These are phyloP conservation scores for Potamilus streckersoni DNA, from an alignment of 1,140 invertebrate species.

Conservation along the genomic window DNA sequence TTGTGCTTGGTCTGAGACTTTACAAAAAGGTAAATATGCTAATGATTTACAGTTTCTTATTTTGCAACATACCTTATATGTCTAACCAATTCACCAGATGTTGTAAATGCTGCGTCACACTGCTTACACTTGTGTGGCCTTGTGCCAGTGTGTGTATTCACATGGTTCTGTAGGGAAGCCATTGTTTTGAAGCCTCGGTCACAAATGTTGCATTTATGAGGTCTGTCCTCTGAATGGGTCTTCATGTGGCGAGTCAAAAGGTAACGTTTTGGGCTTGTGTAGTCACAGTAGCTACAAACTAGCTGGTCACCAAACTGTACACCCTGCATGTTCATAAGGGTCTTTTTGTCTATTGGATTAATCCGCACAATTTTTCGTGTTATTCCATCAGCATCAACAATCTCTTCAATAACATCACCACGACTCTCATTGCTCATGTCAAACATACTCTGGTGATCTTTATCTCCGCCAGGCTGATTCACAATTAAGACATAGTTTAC, in stretches of 20 bases:
- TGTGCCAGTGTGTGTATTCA: constrained; percentile 93
- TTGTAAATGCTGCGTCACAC: constrained; percentile 95
- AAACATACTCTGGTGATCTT: constrained; percentile 31
- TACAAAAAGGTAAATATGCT: too few species aligned
- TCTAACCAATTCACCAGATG: constrained; percentile 92
- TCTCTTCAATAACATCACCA: constrained; percentile 69
- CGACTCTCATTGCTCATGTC: constrained; percentile 15
- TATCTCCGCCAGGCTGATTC: constrained; percentile 74
- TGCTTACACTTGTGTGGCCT: constrained; percentile 93
- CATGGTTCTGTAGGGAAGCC: constrained; percentile 93
- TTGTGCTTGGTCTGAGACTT: too few species aligned
- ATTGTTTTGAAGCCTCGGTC: constrained; percentile 95
- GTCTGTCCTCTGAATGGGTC: constrained; percentile 93
- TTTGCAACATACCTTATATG: constrained; percentile 78
- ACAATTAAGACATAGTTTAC: constrained; percentile 92
- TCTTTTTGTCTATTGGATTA: constrained; percentile 15
- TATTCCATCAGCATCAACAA: constrained; percentile 75
- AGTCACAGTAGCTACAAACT: constrained; percentile 91
- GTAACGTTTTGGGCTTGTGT: constrained; percentile 89
- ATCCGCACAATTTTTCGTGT: constrained; percentile 70
- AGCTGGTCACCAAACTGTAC: constrained; percentile 65
- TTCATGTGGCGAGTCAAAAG: constrained; percentile 94
- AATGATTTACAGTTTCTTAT: too few species aligned
- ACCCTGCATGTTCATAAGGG: not conserved
- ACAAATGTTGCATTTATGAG: constrained; percentile 94